A percentile compares a stretch with the other conserved stretches of the same genome.
phyloP scores from a whole-genome alignment of 2,888 invertebrate species.

The Kryphioiulus occultus region DNA sequence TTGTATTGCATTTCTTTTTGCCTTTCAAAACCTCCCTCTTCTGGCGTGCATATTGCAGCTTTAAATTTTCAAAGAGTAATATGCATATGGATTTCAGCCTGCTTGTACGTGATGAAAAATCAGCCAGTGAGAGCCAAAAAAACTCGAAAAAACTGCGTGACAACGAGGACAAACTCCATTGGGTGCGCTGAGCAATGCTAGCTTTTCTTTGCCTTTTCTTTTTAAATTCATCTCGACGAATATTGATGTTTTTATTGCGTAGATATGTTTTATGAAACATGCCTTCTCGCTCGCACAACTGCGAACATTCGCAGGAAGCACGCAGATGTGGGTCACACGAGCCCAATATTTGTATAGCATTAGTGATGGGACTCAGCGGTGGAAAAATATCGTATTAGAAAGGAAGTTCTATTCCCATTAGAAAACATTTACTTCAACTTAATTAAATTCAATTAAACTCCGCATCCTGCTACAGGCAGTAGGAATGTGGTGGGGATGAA shows the following conservation, averaged over 20 bases:
- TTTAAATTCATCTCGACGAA: conserved; percentile 15
- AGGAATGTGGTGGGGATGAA: background rate
- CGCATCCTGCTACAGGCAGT: too few species aligned
- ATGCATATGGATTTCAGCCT: conserved; percentile 13
- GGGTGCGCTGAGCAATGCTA: background rate
- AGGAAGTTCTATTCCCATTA: background rate
- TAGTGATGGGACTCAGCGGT: background rate
- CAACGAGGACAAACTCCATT: background rate
- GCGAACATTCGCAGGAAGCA: background rate
- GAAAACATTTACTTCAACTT: background rate
- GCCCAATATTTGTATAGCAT: background rate
- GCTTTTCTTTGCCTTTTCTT: background rate
- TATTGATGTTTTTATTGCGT: conserved; percentile 32
- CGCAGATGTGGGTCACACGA: background rate
- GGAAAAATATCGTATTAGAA: background rate
- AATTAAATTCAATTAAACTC: too few species aligned
- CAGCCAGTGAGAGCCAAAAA: background rate
- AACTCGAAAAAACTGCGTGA: background rate
- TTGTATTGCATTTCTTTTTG: background rate
- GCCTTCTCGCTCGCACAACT: background rate
- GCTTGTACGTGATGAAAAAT: background rate
- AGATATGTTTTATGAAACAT: conserved; percentile 28
- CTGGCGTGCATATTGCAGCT: background rate
- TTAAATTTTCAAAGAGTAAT: background rate
- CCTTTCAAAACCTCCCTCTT: background rate